These are phyloP conservation scores for Phocoena phocoena DNA, from an alignment of 2,113 vertebrate species.

Conservation along the genomic window DNA sequence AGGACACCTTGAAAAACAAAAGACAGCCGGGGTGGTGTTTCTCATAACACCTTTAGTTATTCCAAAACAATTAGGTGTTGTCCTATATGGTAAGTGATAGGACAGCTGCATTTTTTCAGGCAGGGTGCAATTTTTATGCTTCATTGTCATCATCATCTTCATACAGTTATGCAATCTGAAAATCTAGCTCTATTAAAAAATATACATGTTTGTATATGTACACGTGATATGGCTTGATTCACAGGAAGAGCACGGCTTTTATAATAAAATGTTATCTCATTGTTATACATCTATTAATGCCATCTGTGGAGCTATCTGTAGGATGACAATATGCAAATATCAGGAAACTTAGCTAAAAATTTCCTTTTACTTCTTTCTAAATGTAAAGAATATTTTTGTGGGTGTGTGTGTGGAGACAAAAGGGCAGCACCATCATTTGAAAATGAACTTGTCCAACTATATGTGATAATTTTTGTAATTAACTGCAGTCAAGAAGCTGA, in stretches of 20 bases:
- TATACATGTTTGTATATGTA: not conserved
- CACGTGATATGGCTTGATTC: not conserved
- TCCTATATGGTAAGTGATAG: not conserved
- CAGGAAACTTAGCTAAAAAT: not conserved
- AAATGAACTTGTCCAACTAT: not conserved
- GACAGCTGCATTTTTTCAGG: not conserved
- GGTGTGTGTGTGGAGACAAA: conserved; percentile 15
- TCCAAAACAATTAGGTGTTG: not conserved
- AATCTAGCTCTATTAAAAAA: not conserved
- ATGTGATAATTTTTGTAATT: not conserved
- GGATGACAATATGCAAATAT: not conserved
- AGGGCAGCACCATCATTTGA: conserved; percentile 5
- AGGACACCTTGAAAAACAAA: not conserved
- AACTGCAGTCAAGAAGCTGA: not conserved
- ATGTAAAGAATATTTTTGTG: conserved; percentile 42
- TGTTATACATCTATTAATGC: not conserved
- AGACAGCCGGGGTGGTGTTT: not conserved
- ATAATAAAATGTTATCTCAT: not conserved
- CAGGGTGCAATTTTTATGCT: not conserved
- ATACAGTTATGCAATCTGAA: not conserved
- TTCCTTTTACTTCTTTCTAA: conserved; percentile 21
- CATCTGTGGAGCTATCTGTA: conserved; percentile 32
- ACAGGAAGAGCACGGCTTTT: not conserved
- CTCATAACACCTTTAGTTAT: not conserved
- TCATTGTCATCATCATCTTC: not conserved